Percentiles rank a stretch among this genome's conserved stretches.
phyloP scores from a whole-genome alignment of 2,888 invertebrate species.

The Caenorhabditis imperialis region DNA sequence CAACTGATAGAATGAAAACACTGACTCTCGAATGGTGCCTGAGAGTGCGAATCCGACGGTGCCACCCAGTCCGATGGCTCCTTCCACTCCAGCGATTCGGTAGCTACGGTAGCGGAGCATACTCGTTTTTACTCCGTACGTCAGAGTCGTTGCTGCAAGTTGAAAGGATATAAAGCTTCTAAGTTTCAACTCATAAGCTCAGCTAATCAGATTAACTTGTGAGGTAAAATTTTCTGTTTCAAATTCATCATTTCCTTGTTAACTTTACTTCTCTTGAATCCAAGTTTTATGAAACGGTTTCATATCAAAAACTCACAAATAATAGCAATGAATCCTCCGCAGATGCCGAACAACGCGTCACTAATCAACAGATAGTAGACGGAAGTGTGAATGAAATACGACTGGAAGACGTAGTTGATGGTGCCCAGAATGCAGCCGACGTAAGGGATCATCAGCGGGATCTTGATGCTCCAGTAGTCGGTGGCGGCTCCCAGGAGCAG shows the following conservation, averaged over 20 bases:
- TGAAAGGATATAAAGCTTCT: too few species aligned
- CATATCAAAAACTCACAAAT: slow-evolving; percentile 75
- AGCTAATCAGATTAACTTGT: too few species aligned
- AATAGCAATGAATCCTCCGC: slow-evolving; percentile 79
- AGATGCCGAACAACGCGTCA: slow-evolving; percentile 78
- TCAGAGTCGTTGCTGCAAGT: slow-evolving; percentile 77
- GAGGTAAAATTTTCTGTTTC: too few species aligned
- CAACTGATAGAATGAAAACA: not conserved
- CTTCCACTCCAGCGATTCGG: slow-evolving; percentile 78
- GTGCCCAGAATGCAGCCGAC: slow-evolving; percentile 76
- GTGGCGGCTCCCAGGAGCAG: slow-evolving; percentile 78
- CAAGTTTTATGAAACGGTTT: too few species aligned
- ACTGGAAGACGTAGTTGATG: slow-evolving; percentile 77
- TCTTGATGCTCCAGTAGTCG: slow-evolving; percentile 78
- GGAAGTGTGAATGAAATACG: slow-evolving; percentile 72
- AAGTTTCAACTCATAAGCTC: too few species aligned
- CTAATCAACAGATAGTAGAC: slow-evolving; percentile 78
- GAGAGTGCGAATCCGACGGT: slow-evolving; percentile 78
- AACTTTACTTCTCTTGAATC: too few species aligned
- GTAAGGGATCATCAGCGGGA: slow-evolving; percentile 79
- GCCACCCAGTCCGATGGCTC: slow-evolving; percentile 78
- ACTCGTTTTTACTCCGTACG: slow-evolving; percentile 78
- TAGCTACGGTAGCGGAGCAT: slow-evolving; percentile 72
- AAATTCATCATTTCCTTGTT: too few species aligned
- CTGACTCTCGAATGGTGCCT: slow-evolving; percentile 77